phyloP scores from a whole-genome alignment of 2,888 invertebrate genomes.

The Epinotia brunnichana region DNA sequence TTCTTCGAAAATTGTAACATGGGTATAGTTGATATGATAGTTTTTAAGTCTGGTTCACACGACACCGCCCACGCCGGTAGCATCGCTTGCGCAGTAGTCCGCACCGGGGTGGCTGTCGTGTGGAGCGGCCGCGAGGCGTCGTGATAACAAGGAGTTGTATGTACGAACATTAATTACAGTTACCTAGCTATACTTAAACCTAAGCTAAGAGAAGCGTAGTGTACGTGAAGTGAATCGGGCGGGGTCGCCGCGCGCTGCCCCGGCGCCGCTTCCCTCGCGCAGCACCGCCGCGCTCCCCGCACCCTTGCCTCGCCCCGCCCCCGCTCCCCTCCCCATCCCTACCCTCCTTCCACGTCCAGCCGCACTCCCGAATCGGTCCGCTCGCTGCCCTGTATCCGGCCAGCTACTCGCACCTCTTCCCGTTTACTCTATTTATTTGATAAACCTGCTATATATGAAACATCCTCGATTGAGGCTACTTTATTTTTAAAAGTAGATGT shows the following conservation, averaged over 20 bases:
- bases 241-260: constrained; percentile 43
- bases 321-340: constrained; percentile 80
- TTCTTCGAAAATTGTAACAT: constrained; percentile 66
- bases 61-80: constrained; percentile 32
- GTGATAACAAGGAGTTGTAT: constrained; percentile 66
- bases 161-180: constrained; percentile 61
- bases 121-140: constrained; percentile 53
- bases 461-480: constrained; percentile 51
- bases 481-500: constrained; percentile 47
- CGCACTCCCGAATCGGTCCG: constrained; percentile 54
- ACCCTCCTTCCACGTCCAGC: constrained; percentile 71
- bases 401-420: constrained; percentile 42
- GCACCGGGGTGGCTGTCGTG: constrained; percentile 31
- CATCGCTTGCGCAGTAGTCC: constrained; percentile 27
- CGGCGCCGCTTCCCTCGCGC: constrained; percentile 45
- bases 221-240: constrained; percentile 47
- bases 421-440: constrained; percentile 54
- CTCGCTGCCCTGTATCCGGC: constrained; percentile 40
- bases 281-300: constrained; percentile 81
- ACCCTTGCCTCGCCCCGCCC: constrained; percentile 61
- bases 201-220: constrained; percentile 47
- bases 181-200: constrained; percentile 49
- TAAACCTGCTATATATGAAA: constrained; percentile 38
- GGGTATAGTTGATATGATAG: constrained; percentile 64
- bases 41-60: constrained; percentile 49